Base-by-base conservation (phyloP, 2,113 vertebrate genomes). In the Callaeas wilsoni region DNA sequence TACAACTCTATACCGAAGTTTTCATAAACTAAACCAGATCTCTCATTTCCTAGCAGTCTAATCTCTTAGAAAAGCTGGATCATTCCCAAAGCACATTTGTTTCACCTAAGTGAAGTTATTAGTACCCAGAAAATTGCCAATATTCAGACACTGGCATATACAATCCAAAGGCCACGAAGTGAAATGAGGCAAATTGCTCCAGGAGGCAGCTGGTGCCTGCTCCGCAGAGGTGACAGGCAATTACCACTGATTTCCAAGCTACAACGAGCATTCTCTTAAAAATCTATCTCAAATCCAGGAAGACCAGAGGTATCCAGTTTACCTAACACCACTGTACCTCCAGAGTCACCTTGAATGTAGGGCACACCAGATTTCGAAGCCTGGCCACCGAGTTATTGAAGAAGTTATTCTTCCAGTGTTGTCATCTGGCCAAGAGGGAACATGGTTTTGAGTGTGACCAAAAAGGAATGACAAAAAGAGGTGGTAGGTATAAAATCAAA, bases 201-300 rank as follows among this genome's bases (percentile, higher is more conserved):
- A 56, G 29, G 17, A 78, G 25, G 74, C 4, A 84, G 26, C 20
- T 1, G 1, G 22, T 67, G 29, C 8, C 47, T 41, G 46, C 46
- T 74, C 52, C 0, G 0, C 56, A 90, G 42, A 78, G 60, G 50
- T 0, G 2, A 63, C 49, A 89, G 25, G 27, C 1, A 11, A 33
- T 37, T 21, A 46, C 29, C 2, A 10, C n/a, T 37, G n/a, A 74
- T 75, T 81, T 70, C 27, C 35, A 46, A 87, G 64, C 22, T 81
- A 65, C 2, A 1, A 32, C 14, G 29, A 71, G 21, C 23, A 32
- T 16, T 26, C 17, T 41, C 39, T 42, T 44, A 69, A 76, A 70
- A 84, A 21, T 2, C 13, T 35, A 30, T 13, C 17, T 92, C 49
- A 47, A 33, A 69, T 32, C 12, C 57, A 69, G 41, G 16, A 69